Evolutionary conservation across 92 coral and sea anemone species (phyloP).

Genomic region (Micromussa lordhowensis): DNA sequence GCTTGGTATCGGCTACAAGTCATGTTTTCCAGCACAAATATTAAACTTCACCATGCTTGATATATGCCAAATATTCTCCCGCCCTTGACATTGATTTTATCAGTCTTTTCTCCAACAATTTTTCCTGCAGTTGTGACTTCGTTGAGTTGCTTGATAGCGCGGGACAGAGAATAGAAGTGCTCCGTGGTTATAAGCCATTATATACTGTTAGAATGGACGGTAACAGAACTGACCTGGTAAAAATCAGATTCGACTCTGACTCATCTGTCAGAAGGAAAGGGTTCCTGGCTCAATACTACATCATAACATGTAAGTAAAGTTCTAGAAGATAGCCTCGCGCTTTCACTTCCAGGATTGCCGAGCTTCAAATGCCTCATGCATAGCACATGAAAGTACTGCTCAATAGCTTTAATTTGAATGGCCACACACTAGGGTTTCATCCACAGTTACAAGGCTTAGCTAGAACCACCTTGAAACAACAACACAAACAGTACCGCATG

Average conservation of each 20-base stretch:
- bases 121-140: constrained; percentile 5
- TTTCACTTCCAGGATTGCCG: neutral
- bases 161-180: neutral
- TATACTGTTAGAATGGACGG: neutral
- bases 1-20: too few species aligned
- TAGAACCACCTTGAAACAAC: too few species aligned
- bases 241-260: neutral
- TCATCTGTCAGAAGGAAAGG: constrained; percentile 1
- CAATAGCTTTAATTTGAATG: too few species aligned
- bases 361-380: neutral
- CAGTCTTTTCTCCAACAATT: neutral
- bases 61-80: too few species aligned
- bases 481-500: too few species aligned
- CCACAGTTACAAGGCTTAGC: too few species aligned
- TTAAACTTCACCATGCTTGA: too few species aligned
- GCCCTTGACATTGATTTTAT: neutral
- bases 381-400: too few species aligned
- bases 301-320: neutral
- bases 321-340: neutral
- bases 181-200: neutral
- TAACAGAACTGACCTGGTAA: neutral
- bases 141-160: constrained; percentile 6
- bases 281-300: constrained; percentile 9
- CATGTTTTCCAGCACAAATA: too few species aligned
- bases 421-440: too few species aligned